phyloP scores from a whole-genome alignment of 2,888 invertebrate genomes.

The Atethmia centrago region DNA sequence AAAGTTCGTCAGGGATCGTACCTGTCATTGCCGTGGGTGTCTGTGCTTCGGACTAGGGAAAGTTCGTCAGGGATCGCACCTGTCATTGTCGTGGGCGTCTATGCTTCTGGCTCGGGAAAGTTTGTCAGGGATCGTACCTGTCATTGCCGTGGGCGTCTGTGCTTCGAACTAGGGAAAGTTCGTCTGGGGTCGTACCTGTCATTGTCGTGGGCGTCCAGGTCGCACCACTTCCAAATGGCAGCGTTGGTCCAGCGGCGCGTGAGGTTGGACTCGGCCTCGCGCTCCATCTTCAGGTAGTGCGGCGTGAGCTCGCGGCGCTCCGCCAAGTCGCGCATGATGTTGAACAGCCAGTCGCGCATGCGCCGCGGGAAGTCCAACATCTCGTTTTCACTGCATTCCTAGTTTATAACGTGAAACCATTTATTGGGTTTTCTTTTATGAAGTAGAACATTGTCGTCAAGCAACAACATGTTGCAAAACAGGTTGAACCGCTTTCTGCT shows the following conservation, averaged over 20 bases:
- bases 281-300: conserved; percentile 96
- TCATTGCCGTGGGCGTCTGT: background rate
- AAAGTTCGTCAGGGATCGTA: background rate
- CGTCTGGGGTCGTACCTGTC: conserved; percentile 91
- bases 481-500: background rate
- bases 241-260: conserved; percentile 97
- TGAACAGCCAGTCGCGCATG: conserved; percentile 99
- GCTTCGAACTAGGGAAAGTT: background rate
- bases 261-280: conserved; percentile 96
- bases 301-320: conserved; percentile 95
- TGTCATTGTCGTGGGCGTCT: background rate
- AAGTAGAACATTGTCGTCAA: background rate
- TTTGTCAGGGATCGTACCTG: background rate
- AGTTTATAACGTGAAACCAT: background rate
- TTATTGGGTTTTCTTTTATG: background rate
- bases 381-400: conserved; percentile 95
- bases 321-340: conserved; percentile 98
- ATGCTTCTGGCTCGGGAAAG: background rate
- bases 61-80: background rate
- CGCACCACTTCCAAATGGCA: conserved; percentile 99
- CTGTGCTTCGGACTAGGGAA: background rate
- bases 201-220: conserved; percentile 97
- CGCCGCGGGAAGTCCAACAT: conserved; percentile 98
- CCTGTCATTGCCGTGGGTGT: background rate
- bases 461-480: background rate